phyloP scores from a whole-genome alignment of 1,140 invertebrate genomes.

The Drosophila bifasciata region DNA sequence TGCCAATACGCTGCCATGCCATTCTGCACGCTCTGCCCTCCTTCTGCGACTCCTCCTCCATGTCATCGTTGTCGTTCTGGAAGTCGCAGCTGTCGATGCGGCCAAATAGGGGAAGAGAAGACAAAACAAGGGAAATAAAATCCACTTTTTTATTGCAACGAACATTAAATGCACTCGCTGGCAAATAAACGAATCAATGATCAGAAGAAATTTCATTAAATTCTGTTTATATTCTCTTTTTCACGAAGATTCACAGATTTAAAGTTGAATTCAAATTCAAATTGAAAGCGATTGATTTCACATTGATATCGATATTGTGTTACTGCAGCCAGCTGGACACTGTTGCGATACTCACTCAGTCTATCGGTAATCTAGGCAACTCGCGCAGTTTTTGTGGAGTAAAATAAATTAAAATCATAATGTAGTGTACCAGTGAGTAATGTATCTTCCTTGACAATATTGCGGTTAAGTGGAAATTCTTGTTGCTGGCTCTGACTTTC shows the following conservation, averaged over 20 bases:
- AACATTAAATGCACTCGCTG: constrained; percentile 45
- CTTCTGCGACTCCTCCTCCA: constrained; percentile 12
- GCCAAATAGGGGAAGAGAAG: constrained; percentile 15
- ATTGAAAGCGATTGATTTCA: neutral
- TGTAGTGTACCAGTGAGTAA: constrained; percentile 8
- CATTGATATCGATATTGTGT: too few species aligned
- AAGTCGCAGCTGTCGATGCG: constrained; percentile 38
- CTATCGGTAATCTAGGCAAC: too few species aligned
- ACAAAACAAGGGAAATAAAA: constrained; percentile 37
- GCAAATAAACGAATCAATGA: neutral
- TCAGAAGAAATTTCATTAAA: neutral
- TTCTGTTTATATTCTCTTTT: too few species aligned
- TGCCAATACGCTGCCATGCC: neutral
- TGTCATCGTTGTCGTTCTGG: constrained; percentile 37
- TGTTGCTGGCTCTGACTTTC: constrained; percentile 14
- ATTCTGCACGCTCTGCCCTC: neutral
- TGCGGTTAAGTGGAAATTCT: constrained; percentile 57
- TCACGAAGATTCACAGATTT: too few species aligned
- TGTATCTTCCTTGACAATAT: constrained; percentile 13
- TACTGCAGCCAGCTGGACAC: too few species aligned
- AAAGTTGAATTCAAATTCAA: neutral
- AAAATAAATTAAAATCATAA: neutral
- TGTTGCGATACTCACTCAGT: too few species aligned
- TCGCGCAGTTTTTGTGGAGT: too few species aligned
- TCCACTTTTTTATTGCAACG: constrained; percentile 23